A percentile compares a stretch with the other conserved stretches of the same genome.
Evolutionary conservation across 2,888 invertebrate genomes (phyloP).

Genomic region (Brachypalpus laphriformis): DNA sequence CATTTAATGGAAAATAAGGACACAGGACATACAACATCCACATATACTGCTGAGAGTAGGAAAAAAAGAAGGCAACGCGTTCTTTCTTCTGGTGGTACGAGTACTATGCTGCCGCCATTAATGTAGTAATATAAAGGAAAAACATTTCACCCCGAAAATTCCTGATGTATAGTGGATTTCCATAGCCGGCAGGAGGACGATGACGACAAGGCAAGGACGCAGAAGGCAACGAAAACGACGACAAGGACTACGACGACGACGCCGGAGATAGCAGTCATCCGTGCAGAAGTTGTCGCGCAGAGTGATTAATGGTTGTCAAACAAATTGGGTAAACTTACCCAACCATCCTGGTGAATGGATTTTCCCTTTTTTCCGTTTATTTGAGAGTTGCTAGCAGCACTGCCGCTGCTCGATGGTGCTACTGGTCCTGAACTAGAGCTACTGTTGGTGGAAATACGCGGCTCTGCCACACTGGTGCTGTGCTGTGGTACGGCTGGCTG

Average conservation of each 20-base stretch:
- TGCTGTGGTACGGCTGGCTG: slow-evolving; percentile 3
- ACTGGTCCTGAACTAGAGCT: slow-evolving; percentile 29
- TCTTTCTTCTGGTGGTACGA: slow-evolving; percentile 56
- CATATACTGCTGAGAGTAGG: neutral
- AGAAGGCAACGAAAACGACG: slow-evolving; percentile 63
- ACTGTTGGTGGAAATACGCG: slow-evolving; percentile 40
- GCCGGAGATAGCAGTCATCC: slow-evolving; percentile 78
- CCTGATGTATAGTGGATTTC: slow-evolving; percentile 71
- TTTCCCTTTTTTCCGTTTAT: slow-evolving; percentile 66
- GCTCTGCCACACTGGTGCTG: slow-evolving; percentile 37
- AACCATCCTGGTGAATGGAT: slow-evolving; percentile 72
- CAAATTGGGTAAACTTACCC: slow-evolving; percentile 78
- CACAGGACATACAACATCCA: slow-evolving; percentile 62
- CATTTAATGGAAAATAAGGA: slow-evolving; percentile 70
- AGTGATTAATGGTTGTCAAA: slow-evolving; percentile 81
- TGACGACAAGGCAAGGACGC: slow-evolving; percentile 35
- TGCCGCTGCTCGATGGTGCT: slow-evolving; percentile 15
- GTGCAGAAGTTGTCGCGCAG: slow-evolving; percentile 79
- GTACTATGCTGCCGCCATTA: slow-evolving; percentile 69
- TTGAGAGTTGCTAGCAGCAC: slow-evolving; percentile 23
- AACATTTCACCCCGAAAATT: slow-evolving; percentile 75
- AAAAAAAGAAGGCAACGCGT: slow-evolving; percentile 51
- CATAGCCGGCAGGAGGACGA: slow-evolving; percentile 42
- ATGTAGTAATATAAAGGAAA: slow-evolving; percentile 73
- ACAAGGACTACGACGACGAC: slow-evolving; percentile 63